Conservation (phyloP, 2,888 invertebrate genomes). For the Notodonta ziczac region DNA sequence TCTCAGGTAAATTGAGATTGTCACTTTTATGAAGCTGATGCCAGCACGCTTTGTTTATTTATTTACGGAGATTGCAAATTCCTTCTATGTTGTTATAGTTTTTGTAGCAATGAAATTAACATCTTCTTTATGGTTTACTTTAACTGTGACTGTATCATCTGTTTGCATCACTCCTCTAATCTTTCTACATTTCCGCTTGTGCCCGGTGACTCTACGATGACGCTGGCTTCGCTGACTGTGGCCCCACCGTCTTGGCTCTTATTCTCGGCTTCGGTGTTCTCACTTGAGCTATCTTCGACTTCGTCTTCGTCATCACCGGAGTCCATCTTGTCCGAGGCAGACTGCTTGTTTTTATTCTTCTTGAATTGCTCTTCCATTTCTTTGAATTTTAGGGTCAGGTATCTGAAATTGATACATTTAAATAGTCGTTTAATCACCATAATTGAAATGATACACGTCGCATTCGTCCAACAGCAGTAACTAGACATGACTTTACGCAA, state of each 20-base stretch:
- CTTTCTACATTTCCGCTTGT: slow-evolving; percentile 74
- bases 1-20: too few relatives aligned
- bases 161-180: slow-evolving; percentile 50
- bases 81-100: too few relatives aligned
- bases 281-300: slow-evolving; percentile 43
- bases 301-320: slow-evolving; percentile 49
- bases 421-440: background rate
- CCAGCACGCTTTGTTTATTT: too few relatives aligned
- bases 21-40: too few relatives aligned
- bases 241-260: slow-evolving; percentile 29
- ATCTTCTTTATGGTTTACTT: background rate
- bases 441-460: too few relatives aligned
- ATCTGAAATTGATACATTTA: slow-evolving; percentile 78
- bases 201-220: slow-evolving; percentile 68
- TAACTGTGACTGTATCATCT: background rate
- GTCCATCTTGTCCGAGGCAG: slow-evolving; percentile 54
- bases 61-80: too few relatives aligned
- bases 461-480: too few relatives aligned
- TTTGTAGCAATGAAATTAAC: background rate
- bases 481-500: too few relatives aligned
- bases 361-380: slow-evolving; percentile 94
- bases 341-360: slow-evolving; percentile 85
- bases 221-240: slow-evolving; percentile 63
- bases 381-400: slow-evolving; percentile 92
- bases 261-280: slow-evolving; percentile 35